Percentiles rank a stretch among this genome's conserved stretches.
Conservation (phyloP, 2,797 vertebrate genomes). For the Sebastes oblongus region DNA sequence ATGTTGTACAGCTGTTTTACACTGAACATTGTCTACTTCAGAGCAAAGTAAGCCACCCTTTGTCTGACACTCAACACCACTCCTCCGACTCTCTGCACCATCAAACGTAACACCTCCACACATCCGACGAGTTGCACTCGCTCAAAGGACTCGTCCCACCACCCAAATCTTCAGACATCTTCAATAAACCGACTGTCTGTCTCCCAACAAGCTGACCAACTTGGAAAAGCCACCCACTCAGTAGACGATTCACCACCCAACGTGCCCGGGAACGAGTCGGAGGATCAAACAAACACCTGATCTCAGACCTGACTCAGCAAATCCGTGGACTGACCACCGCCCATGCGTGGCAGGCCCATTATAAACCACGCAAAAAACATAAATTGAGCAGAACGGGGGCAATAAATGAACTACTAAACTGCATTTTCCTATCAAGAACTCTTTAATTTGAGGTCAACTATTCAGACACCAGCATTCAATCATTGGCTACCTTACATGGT, state of each 20-base stretch:
- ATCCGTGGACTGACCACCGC: constrained; percentile 6
- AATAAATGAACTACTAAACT: neutral
- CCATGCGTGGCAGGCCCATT: neutral
- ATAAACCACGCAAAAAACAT: neutral
- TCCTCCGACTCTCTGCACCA: constrained; percentile 13
- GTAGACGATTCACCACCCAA: constrained; percentile 30
- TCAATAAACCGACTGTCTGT: constrained; percentile 16
- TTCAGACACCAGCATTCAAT: neutral
- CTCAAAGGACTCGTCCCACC: neutral
- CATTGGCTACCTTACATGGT: neutral
- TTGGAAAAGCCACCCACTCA: constrained; percentile 38
- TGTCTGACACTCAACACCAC: constrained; percentile 7
- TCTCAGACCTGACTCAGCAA: constrained; percentile 39
- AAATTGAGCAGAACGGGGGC: neutral
- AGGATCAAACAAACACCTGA: constrained; percentile 24
- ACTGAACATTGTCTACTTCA: neutral
- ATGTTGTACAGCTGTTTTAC: neutral
- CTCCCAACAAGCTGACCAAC: constrained; percentile 16
- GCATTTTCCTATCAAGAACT: neutral
- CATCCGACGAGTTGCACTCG: neutral
- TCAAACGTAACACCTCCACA: constrained; percentile 21
- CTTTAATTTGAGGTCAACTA: neutral
- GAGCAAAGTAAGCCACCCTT: neutral
- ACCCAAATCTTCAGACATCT: neutral
- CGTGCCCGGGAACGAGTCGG: constrained; percentile 19